Evolutionary conservation across 2,113 vertebrate species (phyloP), one percentile per base, ranked within the genome.

Genomic region (Hippocampus mohnikei): DNA sequence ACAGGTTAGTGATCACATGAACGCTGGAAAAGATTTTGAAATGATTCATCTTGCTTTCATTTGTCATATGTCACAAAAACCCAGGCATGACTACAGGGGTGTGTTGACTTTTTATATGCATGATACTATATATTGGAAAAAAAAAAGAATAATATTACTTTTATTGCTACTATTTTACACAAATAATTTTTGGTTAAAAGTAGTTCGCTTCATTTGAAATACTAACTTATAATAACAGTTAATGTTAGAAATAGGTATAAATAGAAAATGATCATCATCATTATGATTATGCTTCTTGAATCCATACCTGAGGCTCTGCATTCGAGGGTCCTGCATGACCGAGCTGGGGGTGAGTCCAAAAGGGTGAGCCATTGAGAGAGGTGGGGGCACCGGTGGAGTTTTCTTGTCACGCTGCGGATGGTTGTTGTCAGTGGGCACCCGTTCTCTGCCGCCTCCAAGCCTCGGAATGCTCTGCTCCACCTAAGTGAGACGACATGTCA

Each of bases 281-380:
- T 25, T 11, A 61, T 21, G 20, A 37, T 37, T 16, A 3, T 11
- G 13, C 1, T 23, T 44, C 9, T 11, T 2, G 23, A 15, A 20
- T 0, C 82, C 92, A 92, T 77, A 95, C 96, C 94, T 97, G 69
- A 97, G 94, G 15, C 94, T 94, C 0, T 95, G 95, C 77, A 97
- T 93, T 72, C 95, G 93, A 46, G 95, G 94, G 68, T 96, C 95
- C 81, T 96, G 96, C 66, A 97, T 94, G 82, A 91, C 75, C 15
- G 88, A 74, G 71, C 81, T 88, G 8, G 86, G 78, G 68, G 80
- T 81, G 77, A 89, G 80, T 41, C 87, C 88, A 56, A 91, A 91
- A 25, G 82, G 70, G 70, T 88, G 90, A 70, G 82, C 67, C 55
- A 92, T 76, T 0, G 75, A 74, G 77, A 86, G 90, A 67, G 79